Evolutionary conservation across 2,797 vertebrate genomes (phyloP), one percentile per base, ranked within the genome.

Genomic region (Babyrousa celebensis): DNA sequence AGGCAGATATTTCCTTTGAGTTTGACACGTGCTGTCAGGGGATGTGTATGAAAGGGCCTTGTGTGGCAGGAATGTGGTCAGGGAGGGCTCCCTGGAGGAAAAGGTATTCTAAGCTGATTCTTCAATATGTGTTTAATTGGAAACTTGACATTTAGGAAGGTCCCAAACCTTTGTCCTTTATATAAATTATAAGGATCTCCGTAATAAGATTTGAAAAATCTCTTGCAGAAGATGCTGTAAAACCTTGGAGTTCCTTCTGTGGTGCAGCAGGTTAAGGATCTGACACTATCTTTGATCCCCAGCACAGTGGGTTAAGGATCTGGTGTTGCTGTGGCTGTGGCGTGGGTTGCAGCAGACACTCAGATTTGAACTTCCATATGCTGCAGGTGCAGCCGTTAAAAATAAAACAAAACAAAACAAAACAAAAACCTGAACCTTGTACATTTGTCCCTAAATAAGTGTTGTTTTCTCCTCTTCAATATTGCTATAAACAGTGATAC

Each of bases 401-500:
- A 36, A 36, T 4, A 36, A 36, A 36, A 36, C 36, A 36, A 36
- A 36, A 36, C 36, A 36, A 36, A 36, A n/a, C n/a, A n/a, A n/a
- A 43, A 48, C 43, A 48, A 48, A 48, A 48, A 92, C 85, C 75
- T 95, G 92, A 94, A 79, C 96, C 32, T 94, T 97, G 93, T 96
- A 36, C 89, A 56, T 97, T 54, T 97, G 95, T 95, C 96, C 77
- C 72, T 96, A 75, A 96, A 65, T 97, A 87, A 96, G 88, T 91
- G 92, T 74, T 71, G 25, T 92, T 93, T 85, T 87, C 95, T 78
- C 12, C 70, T 43, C 75, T 87, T 93, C 23, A 80, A 79, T 97
- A 95, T 96, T 98, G 97, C 98, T 98, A 95, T 98, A 96, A 89
- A 96, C 82, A 25, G 12, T 72, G 79, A 96, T 96, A 84, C 96